Evolutionary conservation across 2,888 invertebrate species (phyloP), one percentile per base, ranked within the genome.

Genomic region (Suillia variegata): DNA sequence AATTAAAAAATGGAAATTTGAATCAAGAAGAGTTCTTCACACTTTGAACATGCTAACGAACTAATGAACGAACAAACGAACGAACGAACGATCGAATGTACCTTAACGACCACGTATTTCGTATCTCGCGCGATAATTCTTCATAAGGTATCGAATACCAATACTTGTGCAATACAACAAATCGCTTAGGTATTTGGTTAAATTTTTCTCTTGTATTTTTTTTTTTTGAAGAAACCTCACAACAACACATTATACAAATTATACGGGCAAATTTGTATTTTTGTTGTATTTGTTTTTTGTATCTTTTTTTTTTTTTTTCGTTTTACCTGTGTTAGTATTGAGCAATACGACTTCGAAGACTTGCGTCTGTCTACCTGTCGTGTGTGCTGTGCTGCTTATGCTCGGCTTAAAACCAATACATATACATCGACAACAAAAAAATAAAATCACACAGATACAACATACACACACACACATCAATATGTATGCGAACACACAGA

Each of bases 81-180:
- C n/a, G n/a, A n/a, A n/a, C n/a, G 10, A 13, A n/a, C 38, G n/a
- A n/a, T 4, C 38, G n/a, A 38, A 38, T 38, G 26, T 26, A 26
- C 20, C 47, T 54, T 31, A 45, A 24, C 24, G 21, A 49, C 12
- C n/a, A n/a, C n/a, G n/a, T n/a, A 52, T 18, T 18, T 15, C 13
- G n/a, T 4, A 22, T 34, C 13, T 54, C 62, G 67, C 59, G 60
- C 68, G 15, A 63, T 63, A 68, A 65, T 65, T 65, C 65, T 67
- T 72, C 72, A 75, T 74, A 75, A 76, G 73, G 76, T 76, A 72
- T 73, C 74, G 68, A 76, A 75, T 70, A 67, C 74, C 70, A 71
- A 74, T 76, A 76, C 75, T 73, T 73, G 66, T 72, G 72, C 66
- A 70, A 70, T 63, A 58, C 64, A 59, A 26, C 59, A 59, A 52